Conservation (phyloP, 2,113 vertebrate genomes). For the Heliornis fulica region DNA sequence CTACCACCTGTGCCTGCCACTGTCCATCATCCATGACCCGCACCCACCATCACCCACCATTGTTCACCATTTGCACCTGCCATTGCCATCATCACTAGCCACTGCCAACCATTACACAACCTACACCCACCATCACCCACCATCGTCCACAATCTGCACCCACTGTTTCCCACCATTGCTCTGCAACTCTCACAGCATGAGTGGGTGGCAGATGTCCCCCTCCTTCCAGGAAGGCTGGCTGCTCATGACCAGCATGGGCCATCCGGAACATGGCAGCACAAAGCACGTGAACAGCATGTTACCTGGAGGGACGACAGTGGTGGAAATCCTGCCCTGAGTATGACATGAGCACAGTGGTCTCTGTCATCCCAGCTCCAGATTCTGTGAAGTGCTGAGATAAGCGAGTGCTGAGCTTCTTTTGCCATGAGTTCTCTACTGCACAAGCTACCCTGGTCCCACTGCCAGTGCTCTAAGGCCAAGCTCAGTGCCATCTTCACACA, state of each 20-base stretch:
- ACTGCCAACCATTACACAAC: too few species aligned
- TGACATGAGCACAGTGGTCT: not conserved
- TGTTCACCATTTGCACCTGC: too few species aligned
- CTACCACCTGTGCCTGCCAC: too few species aligned
- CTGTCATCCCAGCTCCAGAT: not conserved
- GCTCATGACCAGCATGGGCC: fast-evolving
- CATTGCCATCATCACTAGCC: too few species aligned
- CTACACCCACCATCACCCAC: fast-evolving
- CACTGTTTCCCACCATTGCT: fast-evolving
- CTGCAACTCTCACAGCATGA: fast-evolving
- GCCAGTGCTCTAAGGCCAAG: not conserved
- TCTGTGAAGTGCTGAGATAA: not conserved
- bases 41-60: too few species aligned
- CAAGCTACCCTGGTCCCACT: not conserved
- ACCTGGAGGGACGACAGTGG: fast-evolving
- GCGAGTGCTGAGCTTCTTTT: not conserved
- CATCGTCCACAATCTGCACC: not conserved
- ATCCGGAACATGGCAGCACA: not conserved
- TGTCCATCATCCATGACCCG: too few species aligned
- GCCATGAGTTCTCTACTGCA: fast-evolving
- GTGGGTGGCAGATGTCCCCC: not conserved
- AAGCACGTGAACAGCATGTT: fast-evolving
- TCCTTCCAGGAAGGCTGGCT: fast-evolving
- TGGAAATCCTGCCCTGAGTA: not conserved
- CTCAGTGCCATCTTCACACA: not conserved